Evolutionary conservation across 2,797 vertebrate genomes (phyloP), one percentile per base, ranked within the genome.

Genomic region (Nyctibius grandis): DNA sequence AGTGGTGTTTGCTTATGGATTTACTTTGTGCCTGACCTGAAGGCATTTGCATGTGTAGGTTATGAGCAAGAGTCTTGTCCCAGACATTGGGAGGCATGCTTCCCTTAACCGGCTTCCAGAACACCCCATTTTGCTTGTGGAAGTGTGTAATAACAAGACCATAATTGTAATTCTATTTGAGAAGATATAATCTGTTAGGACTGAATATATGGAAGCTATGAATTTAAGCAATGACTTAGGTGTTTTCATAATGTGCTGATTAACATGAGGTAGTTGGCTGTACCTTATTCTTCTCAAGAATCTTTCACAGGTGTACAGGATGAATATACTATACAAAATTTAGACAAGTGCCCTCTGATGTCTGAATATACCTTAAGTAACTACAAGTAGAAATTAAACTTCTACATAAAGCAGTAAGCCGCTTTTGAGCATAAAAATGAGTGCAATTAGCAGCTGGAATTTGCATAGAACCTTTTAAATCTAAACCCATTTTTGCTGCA

Each of bases 281-380:
- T 85, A 48, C 16, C 45, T 84, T 72, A 44, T 54, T 91, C 34
- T 90, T 93, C 50, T 50, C 54, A 82, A 76, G 54, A 89, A 47
- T 23, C 15, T 88, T 96, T 95, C 77, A 70, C 85, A 95, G 85
- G 67, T 78, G 36, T 68, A 90, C 40, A 51, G 75, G 56, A 25
- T 91, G 56, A 90, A 51, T 64, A 80, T 68, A 90, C 61, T 34
- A 75, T 54, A 90, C 72, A 59, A 93, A 91, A 93, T 94, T 94
- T 87, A 53, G 92, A 67, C 22, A 87, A 57, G 57, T 56, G 45
- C 14, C 70, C 53, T 53, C 77, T 89, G 78, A 75, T 84, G 18
- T 69, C 40, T 91, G 85, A 94, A 93, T 89, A 61, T 61, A 75
- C 25, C 68, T 91, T 90, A 68, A 81, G 68, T 80, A 97, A 95